Evolutionary conservation across 2,888 invertebrate genomes (phyloP).

Genomic region (Antitype chi): DNA sequence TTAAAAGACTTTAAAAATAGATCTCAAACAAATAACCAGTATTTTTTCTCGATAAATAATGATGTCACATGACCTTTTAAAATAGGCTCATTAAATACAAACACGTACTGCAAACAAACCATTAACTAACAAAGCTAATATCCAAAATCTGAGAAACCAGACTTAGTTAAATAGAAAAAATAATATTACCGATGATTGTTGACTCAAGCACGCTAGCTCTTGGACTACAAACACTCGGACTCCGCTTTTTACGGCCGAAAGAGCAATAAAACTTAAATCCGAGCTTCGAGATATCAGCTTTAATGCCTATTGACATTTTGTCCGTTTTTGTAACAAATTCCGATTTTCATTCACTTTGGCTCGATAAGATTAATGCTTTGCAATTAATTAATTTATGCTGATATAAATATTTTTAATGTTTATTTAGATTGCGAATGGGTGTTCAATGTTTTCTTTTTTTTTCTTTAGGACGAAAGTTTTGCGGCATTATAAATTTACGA

Average conservation of each 20-base stretch:
- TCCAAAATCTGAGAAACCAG: constrained; percentile 23
- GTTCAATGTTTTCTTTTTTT: constrained; percentile 15
- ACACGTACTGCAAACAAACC: constrained; percentile 41
- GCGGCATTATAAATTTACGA: background rate
- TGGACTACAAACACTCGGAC: constrained; percentile 70
- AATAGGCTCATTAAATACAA: constrained; percentile 26
- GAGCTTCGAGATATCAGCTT: constrained; percentile 78
- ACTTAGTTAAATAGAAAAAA: constrained; percentile 15
- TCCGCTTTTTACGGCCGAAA: constrained; percentile 77
- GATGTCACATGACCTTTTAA: constrained; percentile 32
- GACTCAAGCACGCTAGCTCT: constrained; percentile 61
- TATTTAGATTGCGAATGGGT: constrained; percentile 50
- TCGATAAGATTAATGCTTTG: constrained; percentile 71
- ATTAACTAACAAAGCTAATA: constrained; percentile 46
- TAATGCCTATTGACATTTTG: constrained; percentile 79
- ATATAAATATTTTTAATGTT: constrained; percentile 55
- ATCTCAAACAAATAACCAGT: background rate
- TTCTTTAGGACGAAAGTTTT: background rate
- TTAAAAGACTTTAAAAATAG: constrained; percentile 5
- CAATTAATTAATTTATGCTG: constrained; percentile 69
- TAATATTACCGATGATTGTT: constrained; percentile 11
- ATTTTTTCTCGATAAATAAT: constrained; percentile 4
- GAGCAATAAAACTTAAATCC: constrained; percentile 79
- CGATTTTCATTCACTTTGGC: constrained; percentile 58
- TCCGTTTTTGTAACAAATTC: constrained; percentile 69